phyloP scores from a whole-genome alignment of 2,888 invertebrate genomes.

The Tipula helvola region DNA sequence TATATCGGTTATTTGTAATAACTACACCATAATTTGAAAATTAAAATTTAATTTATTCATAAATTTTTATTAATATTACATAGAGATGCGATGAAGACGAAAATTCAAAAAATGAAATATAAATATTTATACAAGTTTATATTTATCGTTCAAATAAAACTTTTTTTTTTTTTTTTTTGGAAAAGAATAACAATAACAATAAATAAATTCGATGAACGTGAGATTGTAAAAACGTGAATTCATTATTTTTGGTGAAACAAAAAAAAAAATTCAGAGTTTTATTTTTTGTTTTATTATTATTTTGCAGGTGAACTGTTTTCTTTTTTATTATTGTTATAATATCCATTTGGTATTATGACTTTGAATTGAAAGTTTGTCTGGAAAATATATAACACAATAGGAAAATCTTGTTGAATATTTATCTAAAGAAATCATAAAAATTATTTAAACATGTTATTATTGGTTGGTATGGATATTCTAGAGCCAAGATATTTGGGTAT shows the following conservation, averaged over 20 bases:
- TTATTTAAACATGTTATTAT: not conserved
- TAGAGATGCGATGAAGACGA: not conserved
- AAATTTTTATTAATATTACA: not conserved
- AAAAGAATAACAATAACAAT: not conserved
- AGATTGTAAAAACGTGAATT: conserved; percentile 4
- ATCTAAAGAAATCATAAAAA: not conserved
- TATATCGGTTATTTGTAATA: not conserved
- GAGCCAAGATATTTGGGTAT: too few relatives aligned
- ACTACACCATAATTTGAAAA: not conserved
- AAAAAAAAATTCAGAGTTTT: not conserved
- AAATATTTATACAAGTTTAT: not conserved
- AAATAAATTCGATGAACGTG: conserved; percentile 4
- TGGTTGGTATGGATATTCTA: too few relatives aligned
- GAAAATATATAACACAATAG: not conserved
- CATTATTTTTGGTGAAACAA: not conserved
- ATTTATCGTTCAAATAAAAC: not conserved
- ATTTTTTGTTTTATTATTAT: not conserved
- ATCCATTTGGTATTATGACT: not conserved
- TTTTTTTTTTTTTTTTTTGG: not conserved
- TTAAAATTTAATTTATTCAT: conserved; percentile 4
- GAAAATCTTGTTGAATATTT: not conserved
- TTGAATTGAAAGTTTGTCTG: not conserved
- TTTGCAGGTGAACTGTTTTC: not conserved
- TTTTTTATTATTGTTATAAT: not conserved
- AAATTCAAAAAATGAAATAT: not conserved